These are phyloP conservation scores for Dolichallabes microphthalmus DNA, from an alignment of 2,113 vertebrate genomes.

Conservation along the genomic window DNA sequence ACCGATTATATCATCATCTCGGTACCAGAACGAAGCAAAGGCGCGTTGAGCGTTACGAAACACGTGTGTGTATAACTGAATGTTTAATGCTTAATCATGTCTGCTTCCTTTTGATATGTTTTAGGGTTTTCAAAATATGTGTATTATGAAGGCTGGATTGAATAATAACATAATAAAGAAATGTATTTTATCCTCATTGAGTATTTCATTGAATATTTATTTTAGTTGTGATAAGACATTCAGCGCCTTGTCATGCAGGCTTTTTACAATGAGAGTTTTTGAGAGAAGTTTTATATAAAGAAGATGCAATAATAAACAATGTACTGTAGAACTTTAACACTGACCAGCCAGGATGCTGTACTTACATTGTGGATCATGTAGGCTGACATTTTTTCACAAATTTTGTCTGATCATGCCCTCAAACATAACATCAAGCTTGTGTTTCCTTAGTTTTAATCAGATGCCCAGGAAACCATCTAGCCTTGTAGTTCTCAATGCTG, in stretches of 20 bases:
- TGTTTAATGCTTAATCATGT: constrained; percentile 27
- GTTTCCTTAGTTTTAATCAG: not conserved
- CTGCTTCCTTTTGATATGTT: constrained; percentile 44
- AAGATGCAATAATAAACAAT: not conserved
- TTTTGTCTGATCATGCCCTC: not conserved
- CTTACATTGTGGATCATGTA: not conserved
- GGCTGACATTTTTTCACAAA: not conserved
- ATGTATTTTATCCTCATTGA: constrained; percentile 24
- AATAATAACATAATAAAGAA: constrained; percentile 39
- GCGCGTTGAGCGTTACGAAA: constrained; percentile 1
- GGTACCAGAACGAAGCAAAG: not conserved
- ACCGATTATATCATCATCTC: not conserved
- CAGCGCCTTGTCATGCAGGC: not conserved
- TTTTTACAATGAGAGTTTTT: not conserved
- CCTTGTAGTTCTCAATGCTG: too few species aligned
- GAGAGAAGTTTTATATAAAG: not conserved
- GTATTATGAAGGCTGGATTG: constrained; percentile 27
- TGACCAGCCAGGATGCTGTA: not conserved
- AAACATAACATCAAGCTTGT: not conserved
- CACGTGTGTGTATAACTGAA: constrained; percentile 2
- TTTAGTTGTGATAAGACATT: not conserved
- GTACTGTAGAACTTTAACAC: not conserved
- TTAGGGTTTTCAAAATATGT: constrained; percentile 26
- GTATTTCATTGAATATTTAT: not conserved
- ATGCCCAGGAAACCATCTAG: not conserved